Percentiles rank a stretch among this genome's conserved stretches.
Evolutionary conservation across 2,797 vertebrate genomes (phyloP).

Genomic region (Danio kyathit): DNA sequence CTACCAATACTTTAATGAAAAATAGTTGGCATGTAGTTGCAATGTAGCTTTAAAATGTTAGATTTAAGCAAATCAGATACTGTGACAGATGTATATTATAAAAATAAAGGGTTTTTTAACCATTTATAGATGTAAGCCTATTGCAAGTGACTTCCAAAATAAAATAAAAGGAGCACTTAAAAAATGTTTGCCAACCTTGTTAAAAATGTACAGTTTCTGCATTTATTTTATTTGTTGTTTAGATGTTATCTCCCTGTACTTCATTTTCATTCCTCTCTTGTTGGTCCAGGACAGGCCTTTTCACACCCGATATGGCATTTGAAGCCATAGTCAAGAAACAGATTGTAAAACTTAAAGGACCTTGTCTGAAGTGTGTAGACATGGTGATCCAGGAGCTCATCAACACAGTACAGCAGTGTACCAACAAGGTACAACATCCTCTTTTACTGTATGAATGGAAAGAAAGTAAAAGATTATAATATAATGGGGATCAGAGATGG

Average conservation of each 20-base stretch:
- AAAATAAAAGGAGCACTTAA: no score
- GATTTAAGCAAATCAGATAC: no score
- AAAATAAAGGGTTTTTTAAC: no score
- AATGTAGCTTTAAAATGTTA: no score
- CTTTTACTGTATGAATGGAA: background rate
- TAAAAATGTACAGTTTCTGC: background rate
- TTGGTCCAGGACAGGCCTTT: slow-evolving; percentile 80
- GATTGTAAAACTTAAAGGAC: slow-evolving; percentile 87
- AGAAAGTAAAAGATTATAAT: background rate
- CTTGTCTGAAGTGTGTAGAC: slow-evolving; percentile 90
- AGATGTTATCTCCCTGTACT: background rate
- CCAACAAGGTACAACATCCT: slow-evolving; percentile 82
- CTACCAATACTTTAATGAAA: no score
- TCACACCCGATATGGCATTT: slow-evolving; percentile 94
- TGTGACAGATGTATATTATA: no score
- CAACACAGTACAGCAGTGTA: slow-evolving; percentile 89
- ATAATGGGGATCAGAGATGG: background rate
- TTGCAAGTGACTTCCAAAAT: no score
- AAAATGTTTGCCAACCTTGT: background rate
- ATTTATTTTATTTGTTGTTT: background rate
- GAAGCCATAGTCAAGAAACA: slow-evolving; percentile 95
- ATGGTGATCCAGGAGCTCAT: slow-evolving; percentile 91
- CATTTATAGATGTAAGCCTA: no score
- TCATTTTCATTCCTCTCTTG: slow-evolving; percentile 1
- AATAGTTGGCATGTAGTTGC: no score